Percentiles rank a stretch among this genome's conserved stretches.
Conservation (phyloP, 2,113 vertebrate genomes). For the Aptenodytes patagonicus region DNA sequence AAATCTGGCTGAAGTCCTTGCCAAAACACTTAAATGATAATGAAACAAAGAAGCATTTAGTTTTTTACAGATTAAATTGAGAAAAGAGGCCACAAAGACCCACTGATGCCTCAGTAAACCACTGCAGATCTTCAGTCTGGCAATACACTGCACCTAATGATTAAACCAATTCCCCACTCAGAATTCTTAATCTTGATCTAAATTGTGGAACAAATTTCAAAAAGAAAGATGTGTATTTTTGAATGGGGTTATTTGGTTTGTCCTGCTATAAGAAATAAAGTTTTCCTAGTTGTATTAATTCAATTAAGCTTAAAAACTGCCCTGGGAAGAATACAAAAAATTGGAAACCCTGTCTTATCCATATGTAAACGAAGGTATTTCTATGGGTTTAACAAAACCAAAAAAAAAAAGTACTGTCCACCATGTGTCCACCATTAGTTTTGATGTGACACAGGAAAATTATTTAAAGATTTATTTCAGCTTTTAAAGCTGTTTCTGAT, state of each 20-base stretch:
- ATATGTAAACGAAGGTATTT: neutral
- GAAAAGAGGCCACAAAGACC: neutral
- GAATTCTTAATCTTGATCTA: neutral
- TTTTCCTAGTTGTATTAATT: neutral
- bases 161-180: neutral
- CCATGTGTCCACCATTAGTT: neutral
- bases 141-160: neutral
- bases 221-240: neutral
- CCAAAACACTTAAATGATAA: neutral
- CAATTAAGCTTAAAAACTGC: neutral
- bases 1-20: neutral
- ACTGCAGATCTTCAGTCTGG: neutral
- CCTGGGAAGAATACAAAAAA: neutral
- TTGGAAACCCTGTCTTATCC: neutral
- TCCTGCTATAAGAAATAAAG: neutral
- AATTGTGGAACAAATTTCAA: neutral
- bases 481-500: neutral
- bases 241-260: neutral
- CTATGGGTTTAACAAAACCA: neutral
- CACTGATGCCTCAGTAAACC: neutral
- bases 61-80: neutral
- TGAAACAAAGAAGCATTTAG: conserved; percentile 6
- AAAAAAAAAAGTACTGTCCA: neutral
- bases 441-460: neutral
- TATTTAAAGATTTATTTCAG: neutral